Conservation (phyloP, 1,140 invertebrate species). For the Amyelois transitella region DNA sequence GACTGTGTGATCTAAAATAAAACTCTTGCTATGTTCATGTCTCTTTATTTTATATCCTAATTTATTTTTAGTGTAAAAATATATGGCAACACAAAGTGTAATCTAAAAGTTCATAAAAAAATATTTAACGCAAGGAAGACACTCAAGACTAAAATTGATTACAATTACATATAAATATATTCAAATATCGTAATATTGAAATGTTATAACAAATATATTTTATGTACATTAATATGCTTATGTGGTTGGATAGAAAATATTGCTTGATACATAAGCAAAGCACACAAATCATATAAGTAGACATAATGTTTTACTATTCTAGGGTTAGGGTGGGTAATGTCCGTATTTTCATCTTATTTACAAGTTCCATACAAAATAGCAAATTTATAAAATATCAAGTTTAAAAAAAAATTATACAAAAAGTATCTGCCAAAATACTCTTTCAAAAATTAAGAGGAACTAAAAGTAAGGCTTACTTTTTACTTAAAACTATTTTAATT, state of each 20-base stretch:
- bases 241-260: background rate
- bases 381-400: slow-evolving; percentile 23
- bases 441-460: background rate
- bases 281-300: slow-evolving; percentile 16
- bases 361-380: slow-evolving; percentile 22
- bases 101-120: background rate
- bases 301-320: slow-evolving; percentile 48
- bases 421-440: slow-evolving; percentile 18
- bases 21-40: background rate
- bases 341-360: slow-evolving; percentile 54
- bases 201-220: background rate
- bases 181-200: background rate
- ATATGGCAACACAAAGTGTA: background rate
- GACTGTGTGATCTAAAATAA: slow-evolving; percentile 9
- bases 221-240: background rate
- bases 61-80: background rate
- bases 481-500: background rate
- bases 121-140: background rate
- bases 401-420: slow-evolving; percentile 12
- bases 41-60: slow-evolving; percentile 4
- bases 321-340: slow-evolving; percentile 64
- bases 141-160: background rate
- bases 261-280: slow-evolving; percentile 12
- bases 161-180: background rate
- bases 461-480: background rate